Percentiles rank a stretch among this genome's conserved stretches.
phyloP scores from a whole-genome alignment of 2,113 vertebrate species.

The Hippocampus zosterae region DNA sequence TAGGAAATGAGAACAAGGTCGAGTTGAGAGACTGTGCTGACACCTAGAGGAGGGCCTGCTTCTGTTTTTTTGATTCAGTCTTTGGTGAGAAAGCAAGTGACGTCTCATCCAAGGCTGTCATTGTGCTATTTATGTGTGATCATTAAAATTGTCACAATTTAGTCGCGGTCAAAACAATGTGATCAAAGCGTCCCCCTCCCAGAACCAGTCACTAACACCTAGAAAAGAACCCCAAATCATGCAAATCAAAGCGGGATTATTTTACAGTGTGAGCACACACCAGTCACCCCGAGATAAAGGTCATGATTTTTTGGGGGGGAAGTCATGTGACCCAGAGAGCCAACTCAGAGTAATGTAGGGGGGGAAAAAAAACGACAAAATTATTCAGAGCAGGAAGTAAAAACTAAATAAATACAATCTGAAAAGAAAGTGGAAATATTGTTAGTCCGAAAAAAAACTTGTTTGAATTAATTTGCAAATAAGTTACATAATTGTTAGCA shows the following conservation, averaged over 20 bases:
- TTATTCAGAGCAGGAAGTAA: not conserved
- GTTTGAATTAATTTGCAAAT: too few species aligned
- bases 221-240: slow-evolving; percentile 66
- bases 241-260: slow-evolving; percentile 67
- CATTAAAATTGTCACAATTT: not conserved
- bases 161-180: not conserved
- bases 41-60: not conserved
- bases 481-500: too few species aligned
- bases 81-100: not conserved
- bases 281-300: slow-evolving; percentile 66
- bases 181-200: slow-evolving; percentile 14
- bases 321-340: slow-evolving; percentile 77
- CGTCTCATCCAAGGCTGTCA: not conserved
- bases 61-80: not conserved
- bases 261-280: slow-evolving; percentile 74
- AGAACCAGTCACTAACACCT: slow-evolving; percentile 65
- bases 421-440: not conserved
- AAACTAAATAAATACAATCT: not conserved
- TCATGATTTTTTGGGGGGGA: too few species aligned
- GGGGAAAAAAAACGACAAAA: not conserved
- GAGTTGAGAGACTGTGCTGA: not conserved
- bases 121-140: slow-evolving; percentile 1
- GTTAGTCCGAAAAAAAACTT: too few species aligned
- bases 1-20: not conserved
- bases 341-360: slow-evolving; percentile 55